Evolutionary conservation across 2,888 invertebrate genomes (phyloP).

Genomic region (Nasonovia ribisnigri): DNA sequence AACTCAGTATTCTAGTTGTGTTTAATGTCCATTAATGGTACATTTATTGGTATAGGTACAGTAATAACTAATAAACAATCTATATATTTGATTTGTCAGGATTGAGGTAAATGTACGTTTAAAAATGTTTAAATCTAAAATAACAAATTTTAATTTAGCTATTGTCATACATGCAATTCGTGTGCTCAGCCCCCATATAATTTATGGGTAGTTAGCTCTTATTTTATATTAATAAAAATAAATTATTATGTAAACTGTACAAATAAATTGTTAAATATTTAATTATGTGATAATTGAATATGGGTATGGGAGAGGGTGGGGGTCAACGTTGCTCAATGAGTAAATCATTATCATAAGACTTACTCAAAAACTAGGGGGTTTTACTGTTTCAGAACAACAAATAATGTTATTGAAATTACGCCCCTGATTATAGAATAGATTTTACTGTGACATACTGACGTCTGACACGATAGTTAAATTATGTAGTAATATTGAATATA

Average conservation of each 20-base stretch:
- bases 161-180: too few species aligned
- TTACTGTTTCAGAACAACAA: not conserved
- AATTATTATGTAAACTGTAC: not conserved
- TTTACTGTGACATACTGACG: not conserved
- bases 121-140: not conserved
- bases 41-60: not conserved
- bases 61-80: not conserved
- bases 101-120: not conserved
- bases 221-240: not conserved
- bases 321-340: not conserved
- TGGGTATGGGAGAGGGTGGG: not conserved
- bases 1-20: not conserved
- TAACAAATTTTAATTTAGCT: too few species aligned
- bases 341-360: not conserved
- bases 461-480: not conserved
- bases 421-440: not conserved
- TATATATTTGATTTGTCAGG: not conserved
- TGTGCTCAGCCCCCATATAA: too few species aligned
- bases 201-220: too few species aligned
- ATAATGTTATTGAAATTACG: not conserved
- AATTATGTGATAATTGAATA: not conserved
- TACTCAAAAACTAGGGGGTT: not conserved
- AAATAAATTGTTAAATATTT: not conserved
- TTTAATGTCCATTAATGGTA: not conserved
- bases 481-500: not conserved